Evolutionary conservation across 2,888 invertebrate species (phyloP), one percentile per base, ranked within the genome.

Genomic region (Trilocha varians): DNA sequence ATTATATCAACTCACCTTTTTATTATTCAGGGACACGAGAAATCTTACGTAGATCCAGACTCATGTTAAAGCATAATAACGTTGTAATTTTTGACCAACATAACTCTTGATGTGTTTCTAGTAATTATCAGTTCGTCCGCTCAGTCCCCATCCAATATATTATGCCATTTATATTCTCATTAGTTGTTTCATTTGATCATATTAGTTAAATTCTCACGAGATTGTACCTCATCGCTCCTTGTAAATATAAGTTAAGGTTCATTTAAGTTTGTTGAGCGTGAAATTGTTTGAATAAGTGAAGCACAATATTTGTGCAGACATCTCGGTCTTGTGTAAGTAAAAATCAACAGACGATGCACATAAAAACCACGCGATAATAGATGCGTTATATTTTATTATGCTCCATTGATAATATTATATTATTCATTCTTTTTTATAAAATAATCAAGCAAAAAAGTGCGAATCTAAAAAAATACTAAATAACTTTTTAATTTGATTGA

Each of bases 141-240:
- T 25, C 2, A 63, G 64, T 77, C 80, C 78, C 82, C 65, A 63
- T 66, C 72, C 79, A 84, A 80, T 83, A 77, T 82, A 69, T 74
- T 69, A 74, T 66, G 68, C 73, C 69, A 78, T 77, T 80, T 79
- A 77, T 74, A 65, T 78, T 79, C 78, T 79, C 77, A 83, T 82
- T 79, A 80, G 69, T 71, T 70, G 73, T 76, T 74, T 78, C 74
- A 78, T 79, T 77, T 75, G 72, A 76, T 75, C 71, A 70, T 69
- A 78, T 80, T 76, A 73, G 65, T 73, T 65, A 60, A 53, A 59
- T 58, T 76, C 79, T 73, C 80, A 59, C 42, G 78, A 67, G 82
- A 55, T 58, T 57, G 54, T 56, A 65, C 55, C 72, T 71, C 76
- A 75, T 74, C 64, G 72, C 70, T 69, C 69, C 70, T 69, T 68